Conservation (phyloP, 2,797 vertebrate species). For the Meda fulgida region DNA sequence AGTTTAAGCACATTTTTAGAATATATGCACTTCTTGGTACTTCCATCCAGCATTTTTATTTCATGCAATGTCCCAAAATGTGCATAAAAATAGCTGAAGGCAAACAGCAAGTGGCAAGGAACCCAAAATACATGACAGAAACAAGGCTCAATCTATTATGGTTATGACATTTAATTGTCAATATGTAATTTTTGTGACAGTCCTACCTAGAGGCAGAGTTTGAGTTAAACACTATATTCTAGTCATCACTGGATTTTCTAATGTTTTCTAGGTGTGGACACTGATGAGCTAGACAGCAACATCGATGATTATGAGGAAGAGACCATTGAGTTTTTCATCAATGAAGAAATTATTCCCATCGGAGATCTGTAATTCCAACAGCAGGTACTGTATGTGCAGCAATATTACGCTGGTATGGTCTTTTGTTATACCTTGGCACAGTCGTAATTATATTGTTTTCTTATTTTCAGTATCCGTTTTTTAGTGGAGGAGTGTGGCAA, state of each 20-base stretch:
- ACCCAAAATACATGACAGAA: not conserved
- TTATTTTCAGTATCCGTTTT: slow-evolving; percentile 42
- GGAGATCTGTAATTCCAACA: slow-evolving; percentile 88
- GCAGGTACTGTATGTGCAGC: slow-evolving; percentile 74
- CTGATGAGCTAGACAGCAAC: slow-evolving; percentile 95
- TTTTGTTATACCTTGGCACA: slow-evolving; percentile 59
- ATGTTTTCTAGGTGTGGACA: slow-evolving; percentile 86
- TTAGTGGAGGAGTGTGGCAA: slow-evolving; percentile 67
- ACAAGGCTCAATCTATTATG: not conserved
- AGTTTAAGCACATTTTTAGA: too few species aligned
- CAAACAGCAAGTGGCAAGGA: not conserved
- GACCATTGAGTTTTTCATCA: slow-evolving; percentile 99
- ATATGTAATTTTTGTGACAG: not conserved
- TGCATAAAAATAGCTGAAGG: not conserved
- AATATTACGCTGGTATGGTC: slow-evolving; percentile 10
- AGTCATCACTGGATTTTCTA: not conserved
- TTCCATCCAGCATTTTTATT: too few species aligned
- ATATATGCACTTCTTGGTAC: too few species aligned
- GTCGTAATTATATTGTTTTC: slow-evolving; percentile 53
- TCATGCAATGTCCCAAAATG: too few species aligned
- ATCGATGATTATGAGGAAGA: slow-evolving; percentile 99
- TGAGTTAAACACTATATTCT: not conserved
- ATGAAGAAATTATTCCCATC: slow-evolving; percentile 96
- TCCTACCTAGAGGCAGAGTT: not conserved
- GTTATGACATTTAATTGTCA: not conserved